These are phyloP conservation scores for Cyclina sinensis DNA, from an alignment of 1,140 invertebrate species.

Conservation along the genomic window DNA sequence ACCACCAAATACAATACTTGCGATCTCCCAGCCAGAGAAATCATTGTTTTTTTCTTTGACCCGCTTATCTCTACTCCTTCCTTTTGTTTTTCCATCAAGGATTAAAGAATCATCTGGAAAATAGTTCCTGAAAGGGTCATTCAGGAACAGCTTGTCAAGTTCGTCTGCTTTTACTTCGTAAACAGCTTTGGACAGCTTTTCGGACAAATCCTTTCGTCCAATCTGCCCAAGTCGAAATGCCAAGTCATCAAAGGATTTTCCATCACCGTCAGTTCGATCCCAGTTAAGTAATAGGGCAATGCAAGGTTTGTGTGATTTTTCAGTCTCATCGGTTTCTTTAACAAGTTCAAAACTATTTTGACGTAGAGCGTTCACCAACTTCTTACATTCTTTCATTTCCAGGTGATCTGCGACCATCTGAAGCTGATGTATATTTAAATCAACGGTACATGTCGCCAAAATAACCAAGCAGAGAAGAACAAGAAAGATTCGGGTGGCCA, in stretches of 20 bases:
- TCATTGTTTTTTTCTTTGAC: neutral
- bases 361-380: slow-evolving; percentile 71
- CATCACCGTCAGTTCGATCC: slow-evolving; percentile 73
- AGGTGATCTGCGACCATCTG: slow-evolving; percentile 78
- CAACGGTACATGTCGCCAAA: slow-evolving; percentile 65
- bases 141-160: slow-evolving; percentile 72
- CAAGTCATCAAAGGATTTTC: slow-evolving; percentile 78
- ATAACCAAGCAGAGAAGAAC: neutral
- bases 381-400: slow-evolving; percentile 72
- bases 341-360: slow-evolving; percentile 62
- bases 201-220: slow-evolving; percentile 73
- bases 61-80: neutral
- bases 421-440: slow-evolving; percentile 80
- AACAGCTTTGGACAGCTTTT: slow-evolving; percentile 75
- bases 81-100: slow-evolving; percentile 48
- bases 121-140: slow-evolving; percentile 76
- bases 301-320: slow-evolving; percentile 72
- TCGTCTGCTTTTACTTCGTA: slow-evolving; percentile 76
- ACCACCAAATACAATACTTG: slow-evolving; percentile 39
- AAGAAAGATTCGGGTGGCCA: neutral
- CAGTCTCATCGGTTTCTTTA: slow-evolving; percentile 42
- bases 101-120: slow-evolving; percentile 70
- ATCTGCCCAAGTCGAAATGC: slow-evolving; percentile 76
- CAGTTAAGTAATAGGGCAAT: slow-evolving; percentile 75
- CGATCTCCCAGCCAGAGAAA: slow-evolving; percentile 42